These are phyloP conservation scores for Ctenomys sociabilis DNA, from an alignment of 2,113 vertebrate species.

Conservation along the genomic window DNA sequence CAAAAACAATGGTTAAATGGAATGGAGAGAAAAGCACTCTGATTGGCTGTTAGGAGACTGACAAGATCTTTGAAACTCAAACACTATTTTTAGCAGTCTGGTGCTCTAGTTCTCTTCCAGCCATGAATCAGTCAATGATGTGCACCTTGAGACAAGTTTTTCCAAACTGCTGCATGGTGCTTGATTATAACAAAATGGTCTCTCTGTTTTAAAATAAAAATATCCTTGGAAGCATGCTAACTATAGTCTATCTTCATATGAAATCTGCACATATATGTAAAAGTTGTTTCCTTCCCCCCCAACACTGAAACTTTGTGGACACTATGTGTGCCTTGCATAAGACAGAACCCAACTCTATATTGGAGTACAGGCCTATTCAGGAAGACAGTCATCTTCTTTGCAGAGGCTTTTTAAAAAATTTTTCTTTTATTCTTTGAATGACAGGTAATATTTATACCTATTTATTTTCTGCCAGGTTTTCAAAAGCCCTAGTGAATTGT, in stretches of 20 bases:
- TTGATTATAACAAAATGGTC: constrained; percentile 66
- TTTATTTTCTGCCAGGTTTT: background rate
- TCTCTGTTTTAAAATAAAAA: constrained; percentile 33
- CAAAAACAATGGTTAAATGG: constrained; percentile 33
- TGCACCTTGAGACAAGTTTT: constrained; percentile 24
- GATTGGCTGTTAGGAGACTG: constrained; percentile 1
- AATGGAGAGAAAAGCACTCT: constrained; percentile 21
- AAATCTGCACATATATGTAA: background rate
- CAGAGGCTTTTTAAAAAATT: background rate
- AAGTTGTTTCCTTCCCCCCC: background rate
- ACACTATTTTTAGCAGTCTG: constrained; percentile 39
- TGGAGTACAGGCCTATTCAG: background rate
- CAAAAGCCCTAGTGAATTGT: background rate
- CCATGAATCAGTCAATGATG: background rate
- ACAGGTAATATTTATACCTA: background rate
- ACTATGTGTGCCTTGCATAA: background rate
- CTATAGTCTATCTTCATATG: background rate
- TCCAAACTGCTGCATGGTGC: constrained; percentile 10
- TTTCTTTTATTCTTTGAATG: background rate
- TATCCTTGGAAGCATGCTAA: constrained; percentile 25
- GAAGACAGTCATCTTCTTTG: background rate
- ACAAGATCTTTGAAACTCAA: constrained; percentile 23
- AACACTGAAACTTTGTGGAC: background rate
- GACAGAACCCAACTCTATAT: background rate
- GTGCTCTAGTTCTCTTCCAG: background rate